Percentiles rank a stretch among this genome's conserved stretches.
Evolutionary conservation across 92 coral and sea anemone species (phyloP).

Genomic region (Bergia sp.): DNA sequence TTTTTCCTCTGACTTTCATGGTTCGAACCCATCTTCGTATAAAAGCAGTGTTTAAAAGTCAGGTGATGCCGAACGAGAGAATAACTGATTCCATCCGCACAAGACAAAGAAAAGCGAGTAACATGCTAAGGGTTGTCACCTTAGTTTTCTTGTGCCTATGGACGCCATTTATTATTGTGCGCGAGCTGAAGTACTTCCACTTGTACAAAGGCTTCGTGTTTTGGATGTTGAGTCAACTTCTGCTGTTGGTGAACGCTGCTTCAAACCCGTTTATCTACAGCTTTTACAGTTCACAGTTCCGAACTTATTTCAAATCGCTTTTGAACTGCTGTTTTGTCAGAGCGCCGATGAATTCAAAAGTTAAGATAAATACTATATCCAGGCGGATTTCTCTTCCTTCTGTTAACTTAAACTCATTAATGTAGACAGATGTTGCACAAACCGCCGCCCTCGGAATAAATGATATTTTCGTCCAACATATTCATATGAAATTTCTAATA

Average conservation of each 20-base stretch:
- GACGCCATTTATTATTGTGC: constrained; percentile 69
- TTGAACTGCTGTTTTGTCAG: constrained; percentile 63
- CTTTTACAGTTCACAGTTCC: constrained; percentile 74
- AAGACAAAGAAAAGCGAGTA: constrained; percentile 72
- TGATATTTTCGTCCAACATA: not conserved
- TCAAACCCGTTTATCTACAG: constrained; percentile 84
- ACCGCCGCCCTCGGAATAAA: not conserved
- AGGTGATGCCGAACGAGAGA: constrained; percentile 69
- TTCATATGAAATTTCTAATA: not conserved
- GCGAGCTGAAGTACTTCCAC: constrained; percentile 71
- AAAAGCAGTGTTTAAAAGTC: constrained; percentile 62
- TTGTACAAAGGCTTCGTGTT: constrained; percentile 62
- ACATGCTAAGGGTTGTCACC: constrained; percentile 67
- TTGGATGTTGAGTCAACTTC: constrained; percentile 74
- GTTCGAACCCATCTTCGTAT: constrained; percentile 67
- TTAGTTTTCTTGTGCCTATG: constrained; percentile 62
- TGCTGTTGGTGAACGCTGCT: constrained; percentile 69
- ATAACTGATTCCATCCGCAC: constrained; percentile 53
- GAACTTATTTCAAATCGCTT: constrained; percentile 66
- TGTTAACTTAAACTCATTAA: constrained; percentile 11
- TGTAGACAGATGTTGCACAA: not conserved
- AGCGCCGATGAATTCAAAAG: not conserved
- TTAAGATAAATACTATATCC: not conserved
- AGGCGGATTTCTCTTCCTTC: constrained; percentile 5
- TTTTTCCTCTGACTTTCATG: constrained; percentile 71